phyloP scores from a whole-genome alignment of 2,113 vertebrate species.

The Procapra przewalskii region DNA sequence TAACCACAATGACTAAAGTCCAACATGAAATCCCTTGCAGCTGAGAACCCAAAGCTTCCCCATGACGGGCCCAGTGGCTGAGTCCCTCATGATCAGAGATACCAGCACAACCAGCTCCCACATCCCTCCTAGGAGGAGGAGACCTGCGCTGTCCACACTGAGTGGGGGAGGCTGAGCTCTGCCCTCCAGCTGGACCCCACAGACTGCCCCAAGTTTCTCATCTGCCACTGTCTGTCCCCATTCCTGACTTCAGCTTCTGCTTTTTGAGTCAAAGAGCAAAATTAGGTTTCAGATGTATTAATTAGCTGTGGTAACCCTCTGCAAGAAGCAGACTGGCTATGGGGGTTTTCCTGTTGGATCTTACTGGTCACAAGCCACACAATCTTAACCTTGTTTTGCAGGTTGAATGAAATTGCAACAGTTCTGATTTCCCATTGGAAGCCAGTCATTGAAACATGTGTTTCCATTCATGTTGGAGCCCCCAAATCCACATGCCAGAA shows the following conservation, averaged over 20 bases:
- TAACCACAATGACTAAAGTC: no score
- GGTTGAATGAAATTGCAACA: neutral
- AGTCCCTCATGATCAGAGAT: no score
- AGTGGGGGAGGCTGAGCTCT: neutral
- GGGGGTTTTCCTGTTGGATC: neutral
- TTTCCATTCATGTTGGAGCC: neutral
- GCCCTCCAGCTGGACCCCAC: neutral
- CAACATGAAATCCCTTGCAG: no score
- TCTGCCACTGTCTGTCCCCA: neutral
- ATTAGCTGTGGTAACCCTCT: no score
- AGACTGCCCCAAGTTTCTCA: neutral
- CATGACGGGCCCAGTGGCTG: fast-evolving
- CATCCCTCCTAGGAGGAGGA: neutral
- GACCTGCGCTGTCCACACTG: no score
- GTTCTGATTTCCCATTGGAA: neutral
- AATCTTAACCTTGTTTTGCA: neutral
- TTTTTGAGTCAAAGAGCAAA: neutral
- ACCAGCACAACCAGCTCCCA: neutral
- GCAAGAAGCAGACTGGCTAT: no score
- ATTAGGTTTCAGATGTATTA: neutral
- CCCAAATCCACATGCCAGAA: neutral
- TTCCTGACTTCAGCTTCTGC: neutral
- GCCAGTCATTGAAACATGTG: neutral
- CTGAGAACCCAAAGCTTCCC: neutral
- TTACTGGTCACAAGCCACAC: neutral